Evolutionary conservation across 2,797 vertebrate species (phyloP), one percentile per base, ranked within the genome.

Genomic region (Muraenolepis orangiensis): DNA sequence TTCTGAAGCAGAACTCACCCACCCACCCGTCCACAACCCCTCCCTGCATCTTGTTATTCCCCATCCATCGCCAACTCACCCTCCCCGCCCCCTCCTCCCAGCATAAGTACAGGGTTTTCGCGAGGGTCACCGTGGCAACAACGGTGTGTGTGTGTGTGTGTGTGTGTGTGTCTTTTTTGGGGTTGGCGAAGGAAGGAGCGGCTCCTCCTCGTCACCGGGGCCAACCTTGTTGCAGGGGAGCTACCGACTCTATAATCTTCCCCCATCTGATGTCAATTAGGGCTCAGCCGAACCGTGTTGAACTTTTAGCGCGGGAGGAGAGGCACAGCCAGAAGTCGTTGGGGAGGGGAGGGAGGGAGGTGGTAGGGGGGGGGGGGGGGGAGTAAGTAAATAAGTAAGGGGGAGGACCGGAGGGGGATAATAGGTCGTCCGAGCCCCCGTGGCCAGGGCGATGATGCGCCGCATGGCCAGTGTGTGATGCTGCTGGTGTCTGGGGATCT

Each of bases 231-330:
- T 51, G 42, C 6, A 18, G 42, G 16, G 42, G n/a, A 18, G 42
- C 42, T 51, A 18, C 42, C 42, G 42, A 51, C 42, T 51, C 16
- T 51, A 51, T 51, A 51, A 51, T 51, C 42, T 51, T 51, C 42
- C 42, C 42, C 42, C 90, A 91, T 88, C 90, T 91, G 91, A 92
- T 91, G 90, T 91, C 88, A 87, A 91, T 92, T 92, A 92, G 87
- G 87, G 77, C 89, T 90, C 90, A 91, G 91, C 90, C 91, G 89
- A 93, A 92, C 91, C 67, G 89, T 91, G 91, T 90, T 91, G 91
- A n/a, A 88, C 85, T 89, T 16, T 20, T 51, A 51, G 20, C 18
- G 42, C 42, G 20, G 42, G n/a, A n/a, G 16, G 42, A 51, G 42
- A 42, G 40, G 40, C 12, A 42, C 40, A 42, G 40, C 10, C 38